Conservation (phyloP, 2,888 invertebrate species). For the Magallana nippona region DNA sequence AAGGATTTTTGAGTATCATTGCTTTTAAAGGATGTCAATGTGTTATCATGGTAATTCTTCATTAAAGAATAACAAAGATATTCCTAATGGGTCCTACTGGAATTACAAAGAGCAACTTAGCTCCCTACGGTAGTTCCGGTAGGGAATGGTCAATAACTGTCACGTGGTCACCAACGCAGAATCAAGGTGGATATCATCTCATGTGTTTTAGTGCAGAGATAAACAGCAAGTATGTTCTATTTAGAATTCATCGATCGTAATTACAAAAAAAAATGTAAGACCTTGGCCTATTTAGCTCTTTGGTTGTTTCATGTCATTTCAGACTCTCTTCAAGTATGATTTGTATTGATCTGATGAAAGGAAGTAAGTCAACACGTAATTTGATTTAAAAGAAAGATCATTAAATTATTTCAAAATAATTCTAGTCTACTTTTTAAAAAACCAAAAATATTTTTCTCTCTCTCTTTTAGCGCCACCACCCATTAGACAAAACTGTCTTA, state of each 20-base stretch:
- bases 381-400: neutral
- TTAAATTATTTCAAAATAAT: neutral
- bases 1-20: neutral
- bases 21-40: too few species aligned
- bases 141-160: slow-evolving; percentile 10
- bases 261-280: neutral
- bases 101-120: neutral
- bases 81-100: neutral
- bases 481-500: neutral
- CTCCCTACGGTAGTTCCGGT: neutral
- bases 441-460: too few species aligned
- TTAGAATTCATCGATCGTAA: too few species aligned
- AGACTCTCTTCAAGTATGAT: neutral
- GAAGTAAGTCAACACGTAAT: neutral
- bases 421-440: too few species aligned
- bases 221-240: neutral
- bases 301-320: neutral
- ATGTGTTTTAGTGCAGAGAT: neutral
- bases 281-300: neutral
- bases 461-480: neutral
- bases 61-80: neutral
- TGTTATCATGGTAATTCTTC: neutral
- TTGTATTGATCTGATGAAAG: neutral
- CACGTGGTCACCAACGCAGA: neutral
- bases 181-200: neutral